These are phyloP conservation scores for Gadus chalcogrammus DNA, from an alignment of 2,113 vertebrate genomes.

Conservation along the genomic window DNA sequence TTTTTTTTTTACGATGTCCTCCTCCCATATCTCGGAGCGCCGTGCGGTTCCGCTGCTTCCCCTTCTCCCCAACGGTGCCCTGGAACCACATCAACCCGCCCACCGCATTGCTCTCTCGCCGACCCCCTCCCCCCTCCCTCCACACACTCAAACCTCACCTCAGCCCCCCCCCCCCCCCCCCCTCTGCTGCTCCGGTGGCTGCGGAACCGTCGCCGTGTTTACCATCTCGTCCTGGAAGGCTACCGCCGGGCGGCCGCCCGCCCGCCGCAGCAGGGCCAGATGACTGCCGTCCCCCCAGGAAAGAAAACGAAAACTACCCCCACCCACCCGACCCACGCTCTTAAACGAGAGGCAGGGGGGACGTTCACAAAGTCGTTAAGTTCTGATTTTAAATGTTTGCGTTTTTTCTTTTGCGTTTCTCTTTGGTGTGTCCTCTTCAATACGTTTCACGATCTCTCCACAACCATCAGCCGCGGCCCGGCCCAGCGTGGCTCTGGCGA, in stretches of 20 bases:
- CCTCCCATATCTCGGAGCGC: conserved; percentile 64
- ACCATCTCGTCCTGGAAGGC: conserved; percentile 55
- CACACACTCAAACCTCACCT: neutral
- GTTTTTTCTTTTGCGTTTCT: too few relatives aligned
- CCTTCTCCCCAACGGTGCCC: conserved; percentile 54
- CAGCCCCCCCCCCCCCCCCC: conserved; percentile 17
- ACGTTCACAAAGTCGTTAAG: conserved; percentile 53
- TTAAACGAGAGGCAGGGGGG: conserved; percentile 18
- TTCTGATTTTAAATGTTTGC: conserved; percentile 9
- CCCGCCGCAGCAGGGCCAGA: conserved; percentile 33
- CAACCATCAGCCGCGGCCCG: conserved; percentile 39
- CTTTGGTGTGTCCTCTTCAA: conserved; percentile 2
- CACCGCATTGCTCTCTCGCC: neutral
- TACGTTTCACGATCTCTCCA: neutral
- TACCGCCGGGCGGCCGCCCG: conserved; percentile 41
- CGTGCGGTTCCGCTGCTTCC: conserved; percentile 58
- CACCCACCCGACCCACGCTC: conserved; percentile 43
- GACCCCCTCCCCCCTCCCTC: neutral
- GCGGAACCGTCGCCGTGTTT: conserved; percentile 53
- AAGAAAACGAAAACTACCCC: neutral
- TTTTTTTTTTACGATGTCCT: conserved; percentile 51
- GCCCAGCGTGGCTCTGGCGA: conserved; percentile 24
- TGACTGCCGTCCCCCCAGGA: conserved; percentile 50
- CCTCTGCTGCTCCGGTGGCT: conserved; percentile 36
- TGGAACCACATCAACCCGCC: conserved; percentile 57